A percentile compares a stretch with the other conserved stretches of the same genome.
Evolutionary conservation across 1,140 invertebrate genomes (phyloP).

Genomic region (Achatina immaculata): DNA sequence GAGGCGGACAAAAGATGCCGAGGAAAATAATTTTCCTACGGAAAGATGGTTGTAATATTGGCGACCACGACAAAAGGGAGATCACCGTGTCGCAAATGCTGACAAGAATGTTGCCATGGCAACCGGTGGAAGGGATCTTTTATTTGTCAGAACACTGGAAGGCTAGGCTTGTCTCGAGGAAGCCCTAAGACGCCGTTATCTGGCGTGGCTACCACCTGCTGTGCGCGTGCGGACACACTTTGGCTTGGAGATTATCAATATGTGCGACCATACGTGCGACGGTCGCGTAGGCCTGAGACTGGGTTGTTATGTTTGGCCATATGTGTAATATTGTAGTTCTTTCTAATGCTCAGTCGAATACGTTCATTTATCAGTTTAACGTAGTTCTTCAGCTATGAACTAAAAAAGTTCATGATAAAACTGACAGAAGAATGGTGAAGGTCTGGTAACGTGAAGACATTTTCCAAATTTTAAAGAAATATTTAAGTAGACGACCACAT

Average conservation of each 20-base stretch:
- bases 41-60: neutral
- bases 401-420: no score
- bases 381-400: no score
- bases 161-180: conserved; percentile 6
- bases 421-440: no score
- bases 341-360: no score
- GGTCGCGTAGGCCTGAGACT: neutral
- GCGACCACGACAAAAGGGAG: neutral
- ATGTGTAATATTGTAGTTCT: no score
- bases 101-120: conserved; percentile 34
- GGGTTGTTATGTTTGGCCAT: no score
- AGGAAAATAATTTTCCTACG: neutral
- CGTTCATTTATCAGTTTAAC: no score
- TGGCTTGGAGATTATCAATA: neutral
- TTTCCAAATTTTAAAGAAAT: no score
- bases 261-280: neutral
- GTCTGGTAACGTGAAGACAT: no score
- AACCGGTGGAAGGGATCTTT: conserved; percentile 6
- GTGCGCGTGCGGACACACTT: neutral
- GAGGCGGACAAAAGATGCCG: neutral
- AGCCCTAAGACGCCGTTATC: conserved; percentile 26
- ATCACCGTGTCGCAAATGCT: neutral
- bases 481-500: no score
- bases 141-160: conserved; percentile 19
- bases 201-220: neutral